Percentiles rank a stretch among this genome's conserved stretches.
Conservation (phyloP, 2,113 vertebrate species). For the Electrona antarctica region DNA sequence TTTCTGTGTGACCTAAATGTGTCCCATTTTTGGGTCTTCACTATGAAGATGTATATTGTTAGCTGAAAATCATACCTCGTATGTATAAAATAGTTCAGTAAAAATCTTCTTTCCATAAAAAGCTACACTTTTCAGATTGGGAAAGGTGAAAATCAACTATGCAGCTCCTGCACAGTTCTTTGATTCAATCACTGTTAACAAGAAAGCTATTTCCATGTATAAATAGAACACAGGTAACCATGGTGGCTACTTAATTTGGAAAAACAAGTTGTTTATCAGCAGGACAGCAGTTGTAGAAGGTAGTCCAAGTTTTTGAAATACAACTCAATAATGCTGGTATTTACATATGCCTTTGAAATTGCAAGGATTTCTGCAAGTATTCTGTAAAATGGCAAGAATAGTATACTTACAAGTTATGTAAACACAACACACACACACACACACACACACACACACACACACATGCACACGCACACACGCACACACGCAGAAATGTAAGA, state of each 20-base stretch:
- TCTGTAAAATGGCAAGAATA: not conserved
- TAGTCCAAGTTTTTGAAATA: constrained; percentile 28
- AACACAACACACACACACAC: constrained; percentile 11
- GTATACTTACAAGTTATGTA: not conserved
- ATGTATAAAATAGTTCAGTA: too few relatives aligned
- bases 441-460: constrained; percentile 12
- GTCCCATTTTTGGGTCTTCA: too few relatives aligned
- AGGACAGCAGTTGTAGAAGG: constrained; percentile 13
- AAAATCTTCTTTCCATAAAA: too few relatives aligned
- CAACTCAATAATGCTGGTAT: not conserved
- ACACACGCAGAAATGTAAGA: constrained; percentile 6
- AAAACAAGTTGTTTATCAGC: not conserved
- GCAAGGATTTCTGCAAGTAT: not conserved
- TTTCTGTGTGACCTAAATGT: too few relatives aligned
- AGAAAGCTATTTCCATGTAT: constrained; percentile 1
- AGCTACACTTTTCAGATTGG: too few relatives aligned
- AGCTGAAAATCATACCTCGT: too few relatives aligned
- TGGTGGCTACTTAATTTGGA: not conserved
- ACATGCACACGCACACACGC: constrained; percentile 18
- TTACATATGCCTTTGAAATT: constrained; percentile 18
- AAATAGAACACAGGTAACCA: constrained; percentile 22
- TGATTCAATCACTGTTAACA: constrained; percentile 21
- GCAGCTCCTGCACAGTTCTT: not conserved
- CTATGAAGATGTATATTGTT: too few relatives aligned
- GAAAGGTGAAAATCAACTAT: not conserved